Base-by-base conservation (phyloP, 2,888 invertebrate species). In the Anaspis maculata region DNA sequence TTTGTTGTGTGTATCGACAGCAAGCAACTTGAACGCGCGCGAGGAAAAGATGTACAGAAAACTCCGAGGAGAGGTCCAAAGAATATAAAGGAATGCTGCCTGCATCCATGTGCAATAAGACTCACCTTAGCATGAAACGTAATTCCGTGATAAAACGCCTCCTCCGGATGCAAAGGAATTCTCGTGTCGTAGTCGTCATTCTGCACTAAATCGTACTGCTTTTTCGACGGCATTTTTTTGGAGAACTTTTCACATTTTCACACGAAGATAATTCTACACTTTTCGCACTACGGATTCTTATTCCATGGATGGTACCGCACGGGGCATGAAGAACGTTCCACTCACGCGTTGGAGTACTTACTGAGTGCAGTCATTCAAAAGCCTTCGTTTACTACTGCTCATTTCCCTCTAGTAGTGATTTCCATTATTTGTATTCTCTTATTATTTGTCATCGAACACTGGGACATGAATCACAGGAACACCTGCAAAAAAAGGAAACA, bases 121-220 rank as follows among this genome's bases (percentile, higher is more conserved):
- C n/a, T 71, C 70, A 96, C 96, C 89, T 96, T 96, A 51, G 92
- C 95, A 69, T 91, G 88, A 72, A 96, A 97, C 54, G 85, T 81
- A 66, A 97, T 95, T 53, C 97, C 97, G 65, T 90, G 89, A 52
- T 90, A 84, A 71, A 96, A 97, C 44, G 95, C 95, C 69, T 95
- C 92, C 49, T 97, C 97, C 39, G 92, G 85, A 68, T 96, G 92
- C 49, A 96, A 71, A n/a, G 96, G 95, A 60, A 96, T 90, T 61
- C 92, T 77, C 43, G 88, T 84, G 67, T 97, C 96, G 67, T 86
- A 91, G 59, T 95, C 94, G 68, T 96, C 96, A 66, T 90, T 89
- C 54, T 89, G 86, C 59, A 97, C 95, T 69, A 94, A 76, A 69
- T 95, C 88, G 73, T 96, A 96, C 58, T 81, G 80, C 66, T 84